Conservation (phyloP, 2,888 invertebrate genomes). For the Mantis religiosa region DNA sequence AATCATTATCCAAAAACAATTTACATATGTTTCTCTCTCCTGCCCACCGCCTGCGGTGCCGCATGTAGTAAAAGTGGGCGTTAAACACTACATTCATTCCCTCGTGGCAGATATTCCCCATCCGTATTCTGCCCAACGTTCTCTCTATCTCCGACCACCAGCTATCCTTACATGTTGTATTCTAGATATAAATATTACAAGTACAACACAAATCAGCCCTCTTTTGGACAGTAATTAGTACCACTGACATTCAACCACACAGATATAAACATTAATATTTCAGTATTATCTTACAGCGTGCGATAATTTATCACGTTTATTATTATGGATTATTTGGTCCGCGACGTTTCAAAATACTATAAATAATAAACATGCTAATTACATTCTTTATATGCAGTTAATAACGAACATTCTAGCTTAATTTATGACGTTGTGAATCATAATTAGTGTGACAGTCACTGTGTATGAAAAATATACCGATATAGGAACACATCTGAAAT, state of each 20-base stretch:
- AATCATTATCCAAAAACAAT: no score
- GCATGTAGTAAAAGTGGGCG: no score
- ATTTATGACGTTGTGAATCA: neutral
- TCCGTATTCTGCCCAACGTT: no score
- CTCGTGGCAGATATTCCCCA: no score
- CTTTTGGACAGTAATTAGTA: no score
- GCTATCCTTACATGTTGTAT: no score
- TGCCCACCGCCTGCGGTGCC: no score
- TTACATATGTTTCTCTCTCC: no score
- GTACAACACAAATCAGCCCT: no score
- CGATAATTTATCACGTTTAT: neutral
- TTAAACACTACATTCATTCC: no score
- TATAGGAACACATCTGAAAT: neutral
- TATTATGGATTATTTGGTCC: neutral
- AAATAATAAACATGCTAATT: neutral
- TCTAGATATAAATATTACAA: no score
- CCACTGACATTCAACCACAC: neutral
- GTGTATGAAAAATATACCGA: neutral
- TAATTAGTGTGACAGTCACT: neutral
- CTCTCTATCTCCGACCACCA: no score
- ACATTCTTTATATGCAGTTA: neutral
- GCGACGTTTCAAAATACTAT: neutral
- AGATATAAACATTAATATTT: neutral
- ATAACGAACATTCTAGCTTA: neutral
- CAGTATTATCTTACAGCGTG: neutral